A percentile compares a stretch with the other conserved stretches of the same genome.
phyloP scores from a whole-genome alignment of 1,140 invertebrate species.

The Aphaenogaster ashmeadi region DNA sequence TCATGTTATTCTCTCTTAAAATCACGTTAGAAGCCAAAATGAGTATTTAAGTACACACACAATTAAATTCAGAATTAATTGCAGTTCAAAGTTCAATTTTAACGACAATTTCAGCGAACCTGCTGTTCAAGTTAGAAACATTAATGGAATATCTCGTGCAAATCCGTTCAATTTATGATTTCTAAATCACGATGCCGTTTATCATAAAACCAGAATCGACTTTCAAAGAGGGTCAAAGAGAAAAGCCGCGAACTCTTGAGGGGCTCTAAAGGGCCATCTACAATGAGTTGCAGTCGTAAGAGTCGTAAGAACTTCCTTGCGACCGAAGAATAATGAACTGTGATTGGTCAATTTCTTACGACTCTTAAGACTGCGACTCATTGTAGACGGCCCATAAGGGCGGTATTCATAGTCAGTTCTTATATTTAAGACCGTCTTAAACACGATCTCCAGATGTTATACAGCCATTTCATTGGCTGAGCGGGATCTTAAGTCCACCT shows the following conservation, averaged over 20 bases:
- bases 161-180: background rate
- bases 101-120: background rate
- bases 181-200: background rate
- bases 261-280: too few species aligned
- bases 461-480: too few species aligned
- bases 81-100: background rate
- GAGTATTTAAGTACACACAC: background rate
- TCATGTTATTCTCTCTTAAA: background rate
- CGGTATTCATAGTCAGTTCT: too few species aligned
- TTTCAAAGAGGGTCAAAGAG: slow-evolving; percentile 5
- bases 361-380: too few species aligned
- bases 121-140: background rate
- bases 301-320: too few species aligned
- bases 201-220: background rate
- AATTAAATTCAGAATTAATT: slow-evolving; percentile 7
- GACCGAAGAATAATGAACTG: too few species aligned
- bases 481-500: too few species aligned
- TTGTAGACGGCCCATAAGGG: too few species aligned
- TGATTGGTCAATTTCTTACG: too few species aligned
- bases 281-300: too few species aligned
- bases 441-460: too few species aligned
- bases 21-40: background rate
- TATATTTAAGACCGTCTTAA: too few species aligned
- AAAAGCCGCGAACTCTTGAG: slow-evolving; percentile 1
- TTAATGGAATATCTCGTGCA: background rate